These are phyloP conservation scores for Protobothrops flavoviridis DNA, from an alignment of 2,113 vertebrate genomes.

Conservation along the genomic window DNA sequence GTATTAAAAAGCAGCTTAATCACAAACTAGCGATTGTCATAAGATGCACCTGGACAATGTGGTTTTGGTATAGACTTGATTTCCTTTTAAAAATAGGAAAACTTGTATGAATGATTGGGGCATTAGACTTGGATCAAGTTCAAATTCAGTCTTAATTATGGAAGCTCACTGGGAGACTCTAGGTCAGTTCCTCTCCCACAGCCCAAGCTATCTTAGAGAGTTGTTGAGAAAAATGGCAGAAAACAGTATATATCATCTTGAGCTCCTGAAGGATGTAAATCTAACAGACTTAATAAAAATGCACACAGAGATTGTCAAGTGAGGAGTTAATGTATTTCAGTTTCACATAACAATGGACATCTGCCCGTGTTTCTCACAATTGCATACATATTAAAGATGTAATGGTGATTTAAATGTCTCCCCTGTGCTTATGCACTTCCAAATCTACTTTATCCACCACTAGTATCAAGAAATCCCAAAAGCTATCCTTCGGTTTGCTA, in stretches of 20 bases:
- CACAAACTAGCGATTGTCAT: background rate
- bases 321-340: background rate
- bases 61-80: background rate
- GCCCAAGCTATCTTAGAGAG: background rate
- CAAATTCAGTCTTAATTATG: background rate
- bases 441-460: background rate
- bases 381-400: background rate
- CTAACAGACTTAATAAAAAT: background rate
- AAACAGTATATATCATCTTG: background rate
- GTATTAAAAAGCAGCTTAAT: background rate
- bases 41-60: background rate
- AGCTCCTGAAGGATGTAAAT: background rate
- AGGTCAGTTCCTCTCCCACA: background rate
- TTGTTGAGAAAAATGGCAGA: background rate
- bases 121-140: background rate
- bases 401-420: background rate
- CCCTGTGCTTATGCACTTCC: background rate
- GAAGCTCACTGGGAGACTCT: background rate
- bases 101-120: background rate
- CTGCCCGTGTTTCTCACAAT: background rate
- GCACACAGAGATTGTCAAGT: background rate
- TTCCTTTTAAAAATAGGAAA: background rate
- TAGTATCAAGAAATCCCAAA: background rate
- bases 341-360: background rate
- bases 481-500: background rate